A percentile compares a stretch with the other conserved stretches of the same genome.
phyloP scores from a whole-genome alignment of 2,888 invertebrate genomes.

The Netelia virgata region DNA sequence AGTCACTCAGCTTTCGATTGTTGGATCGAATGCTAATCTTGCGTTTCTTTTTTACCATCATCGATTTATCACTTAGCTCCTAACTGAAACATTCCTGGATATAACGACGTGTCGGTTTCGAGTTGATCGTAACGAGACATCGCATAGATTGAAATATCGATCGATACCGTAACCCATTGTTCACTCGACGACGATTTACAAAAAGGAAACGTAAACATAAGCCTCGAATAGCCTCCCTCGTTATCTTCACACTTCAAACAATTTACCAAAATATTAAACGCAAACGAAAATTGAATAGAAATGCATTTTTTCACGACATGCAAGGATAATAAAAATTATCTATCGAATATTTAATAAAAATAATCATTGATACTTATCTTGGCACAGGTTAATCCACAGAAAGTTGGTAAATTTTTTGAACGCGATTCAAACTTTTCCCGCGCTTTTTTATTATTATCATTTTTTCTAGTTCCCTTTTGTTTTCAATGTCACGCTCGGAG shows the following conservation, averaged over 20 bases:
- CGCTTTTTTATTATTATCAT: neutral
- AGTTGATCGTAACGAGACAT: conserved; percentile 61
- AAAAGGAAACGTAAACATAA: neutral
- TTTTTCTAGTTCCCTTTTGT: neutral
- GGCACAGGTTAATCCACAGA: conserved; percentile 41
- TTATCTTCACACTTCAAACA: neutral
- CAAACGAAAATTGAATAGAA: too few relatives aligned
- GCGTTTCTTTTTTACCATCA: neutral
- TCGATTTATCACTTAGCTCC: neutral
- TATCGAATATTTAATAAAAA: neutral
- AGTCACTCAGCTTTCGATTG: conserved; percentile 82
- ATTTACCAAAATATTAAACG: neutral
- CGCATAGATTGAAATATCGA: conserved; percentile 53
- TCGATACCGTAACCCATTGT: conserved; percentile 7
- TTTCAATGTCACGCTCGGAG: neutral
- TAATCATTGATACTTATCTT: conserved; percentile 33
- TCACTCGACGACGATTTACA: conserved; percentile 8
- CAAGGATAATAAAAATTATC: neutral
- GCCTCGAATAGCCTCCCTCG: neutral
- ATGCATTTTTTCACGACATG: too few relatives aligned
- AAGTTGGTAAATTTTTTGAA: neutral
- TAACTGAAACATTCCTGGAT: conserved; percentile 24
- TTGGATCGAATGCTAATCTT: neutral
- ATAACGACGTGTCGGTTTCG: conserved; percentile 21
- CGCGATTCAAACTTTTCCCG: conserved; percentile 2